Evolutionary conservation across 2,113 vertebrate species (phyloP).

Genomic region (Corvus cornix): DNA sequence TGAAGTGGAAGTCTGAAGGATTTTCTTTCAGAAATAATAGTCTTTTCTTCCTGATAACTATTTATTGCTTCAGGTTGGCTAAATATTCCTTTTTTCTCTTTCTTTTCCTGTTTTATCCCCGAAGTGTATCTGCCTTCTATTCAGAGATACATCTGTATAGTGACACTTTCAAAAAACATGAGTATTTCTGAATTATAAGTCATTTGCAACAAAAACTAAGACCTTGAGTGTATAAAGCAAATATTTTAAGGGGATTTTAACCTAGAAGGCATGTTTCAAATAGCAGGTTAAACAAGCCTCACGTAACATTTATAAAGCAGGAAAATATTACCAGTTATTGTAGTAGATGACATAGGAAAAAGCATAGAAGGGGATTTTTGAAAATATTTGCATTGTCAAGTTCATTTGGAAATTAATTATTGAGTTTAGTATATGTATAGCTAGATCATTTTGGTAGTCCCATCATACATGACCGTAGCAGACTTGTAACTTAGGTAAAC

Average conservation of each 20-base stretch:
- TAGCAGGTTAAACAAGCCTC: background rate
- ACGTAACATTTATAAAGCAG: background rate
- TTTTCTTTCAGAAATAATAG: conserved; percentile 20
- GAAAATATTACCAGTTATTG: background rate
- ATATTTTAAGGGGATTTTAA: background rate
- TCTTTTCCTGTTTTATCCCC: background rate
- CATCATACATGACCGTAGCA: background rate
- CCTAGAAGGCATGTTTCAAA: background rate
- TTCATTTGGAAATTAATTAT: background rate
- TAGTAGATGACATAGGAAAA: background rate
- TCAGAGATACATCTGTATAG: background rate
- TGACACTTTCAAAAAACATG: background rate
- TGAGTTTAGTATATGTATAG: background rate
- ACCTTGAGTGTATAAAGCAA: background rate
- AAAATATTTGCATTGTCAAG: background rate
- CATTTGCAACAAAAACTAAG: background rate
- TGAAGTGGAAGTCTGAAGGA: background rate
- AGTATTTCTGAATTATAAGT: background rate
- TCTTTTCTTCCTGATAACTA: background rate
- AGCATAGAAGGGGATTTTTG: background rate
- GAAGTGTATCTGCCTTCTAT: background rate
- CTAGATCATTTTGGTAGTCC: background rate
- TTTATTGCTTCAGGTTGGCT: background rate
- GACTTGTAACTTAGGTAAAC: background rate
- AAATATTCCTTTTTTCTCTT: background rate